Evolutionary conservation across 2,888 invertebrate species (phyloP).

Genomic region (Cosmia pyralina): DNA sequence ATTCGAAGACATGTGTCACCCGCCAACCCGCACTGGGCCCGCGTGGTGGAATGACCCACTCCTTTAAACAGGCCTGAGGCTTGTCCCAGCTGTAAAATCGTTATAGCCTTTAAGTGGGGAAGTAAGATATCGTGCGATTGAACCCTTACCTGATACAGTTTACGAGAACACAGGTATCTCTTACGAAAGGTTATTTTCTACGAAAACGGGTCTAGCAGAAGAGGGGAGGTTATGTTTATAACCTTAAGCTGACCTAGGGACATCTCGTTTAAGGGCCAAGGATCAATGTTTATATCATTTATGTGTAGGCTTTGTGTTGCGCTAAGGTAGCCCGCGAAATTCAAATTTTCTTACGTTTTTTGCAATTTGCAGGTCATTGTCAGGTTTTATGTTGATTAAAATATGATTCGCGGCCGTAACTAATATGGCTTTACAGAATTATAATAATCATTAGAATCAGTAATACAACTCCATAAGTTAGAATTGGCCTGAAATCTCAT

Average conservation of each 20-base stretch:
- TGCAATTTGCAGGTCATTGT: too few species aligned
- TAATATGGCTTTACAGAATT: too few species aligned
- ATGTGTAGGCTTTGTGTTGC: too few species aligned
- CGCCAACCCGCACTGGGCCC: neutral
- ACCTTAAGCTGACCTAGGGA: neutral
- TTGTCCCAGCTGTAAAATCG: neutral
- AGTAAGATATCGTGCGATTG: neutral
- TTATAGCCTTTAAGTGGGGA: neutral
- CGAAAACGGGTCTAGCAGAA: too few species aligned
- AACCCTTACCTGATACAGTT: neutral
- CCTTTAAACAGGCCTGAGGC: too few species aligned
- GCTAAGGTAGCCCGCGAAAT: too few species aligned
- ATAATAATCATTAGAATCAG: too few species aligned
- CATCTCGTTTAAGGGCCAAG: neutral
- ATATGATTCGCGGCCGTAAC: too few species aligned
- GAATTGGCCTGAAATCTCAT: too few species aligned
- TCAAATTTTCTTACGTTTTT: too few species aligned
- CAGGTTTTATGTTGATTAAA: too few species aligned
- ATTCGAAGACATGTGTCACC: neutral
- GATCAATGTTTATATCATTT: neutral
- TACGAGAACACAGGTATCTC: neutral
- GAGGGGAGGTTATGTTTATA: slow-evolving; percentile 1
- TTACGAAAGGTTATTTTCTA: neutral
- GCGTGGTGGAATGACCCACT: neutral
- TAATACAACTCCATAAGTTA: too few species aligned